Conservation (phyloP, 2,888 invertebrate species). For the Diarsia dahlii region DNA sequence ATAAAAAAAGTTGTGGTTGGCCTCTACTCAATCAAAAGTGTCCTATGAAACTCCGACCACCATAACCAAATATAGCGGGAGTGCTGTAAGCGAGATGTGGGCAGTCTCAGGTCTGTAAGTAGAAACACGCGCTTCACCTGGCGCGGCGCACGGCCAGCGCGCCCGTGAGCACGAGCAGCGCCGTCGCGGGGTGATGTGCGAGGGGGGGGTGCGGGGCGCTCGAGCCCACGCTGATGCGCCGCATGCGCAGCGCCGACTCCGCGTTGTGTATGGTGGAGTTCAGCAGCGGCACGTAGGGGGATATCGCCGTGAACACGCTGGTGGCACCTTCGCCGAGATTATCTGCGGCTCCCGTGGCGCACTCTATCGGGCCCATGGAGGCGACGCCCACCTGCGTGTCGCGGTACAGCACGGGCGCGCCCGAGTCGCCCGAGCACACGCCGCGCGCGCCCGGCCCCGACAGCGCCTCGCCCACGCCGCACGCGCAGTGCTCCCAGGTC, state of each 20-base stretch:
- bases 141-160: neutral
- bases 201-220: neutral
- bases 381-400: slow-evolving; percentile 78
- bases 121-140: slow-evolving; percentile 17
- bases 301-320: slow-evolving; percentile 83
- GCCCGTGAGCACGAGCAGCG: neutral
- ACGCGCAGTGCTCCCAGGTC: slow-evolving; percentile 79
- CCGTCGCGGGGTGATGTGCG: slow-evolving; percentile 5
- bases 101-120: neutral
- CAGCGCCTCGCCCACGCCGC: slow-evolving; percentile 70
- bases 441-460: slow-evolving; percentile 68
- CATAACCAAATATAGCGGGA: too few species aligned
- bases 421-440: slow-evolving; percentile 86
- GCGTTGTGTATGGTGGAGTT: slow-evolving; percentile 78
- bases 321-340: slow-evolving; percentile 70
- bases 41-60: too few species aligned
- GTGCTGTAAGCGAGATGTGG: neutral
- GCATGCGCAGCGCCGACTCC: slow-evolving; percentile 74
- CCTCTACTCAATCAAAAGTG: too few species aligned
- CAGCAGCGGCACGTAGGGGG: slow-evolving; percentile 77
- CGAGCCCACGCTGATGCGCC: slow-evolving; percentile 36
- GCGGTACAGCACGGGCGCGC: slow-evolving; percentile 75
- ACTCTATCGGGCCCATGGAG: slow-evolving; percentile 83
- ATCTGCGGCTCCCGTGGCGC: slow-evolving; percentile 62
- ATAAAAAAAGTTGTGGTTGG: too few species aligned